Evolutionary conservation across 2,888 invertebrate genomes (phyloP), one percentile per base, ranked within the genome.

Genomic region (Bugulina stolonifera): DNA sequence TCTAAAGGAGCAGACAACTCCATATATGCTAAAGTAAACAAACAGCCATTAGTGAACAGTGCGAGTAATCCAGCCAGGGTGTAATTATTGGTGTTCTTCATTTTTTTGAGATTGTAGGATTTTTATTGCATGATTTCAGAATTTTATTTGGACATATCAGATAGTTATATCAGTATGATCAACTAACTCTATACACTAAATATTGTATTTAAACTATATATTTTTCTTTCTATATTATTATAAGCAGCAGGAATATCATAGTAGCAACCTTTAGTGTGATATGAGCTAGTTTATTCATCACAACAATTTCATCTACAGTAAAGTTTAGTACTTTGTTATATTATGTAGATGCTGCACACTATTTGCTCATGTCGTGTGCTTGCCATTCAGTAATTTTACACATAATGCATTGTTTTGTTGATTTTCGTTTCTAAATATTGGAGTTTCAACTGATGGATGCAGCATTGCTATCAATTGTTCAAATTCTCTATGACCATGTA

Each of bases 1-100:
- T 52, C 70, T n/a, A 2, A 23, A 34, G 64, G 64, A 14, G 29
- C 64, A 34, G 64, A 64, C 10, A 64, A 64, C n/a, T 64, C 64
- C 32, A 25, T 64, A 64, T 64, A 64, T 34, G 64, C 64, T 25
- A 64, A 18, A 34, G 64, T 64, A 3, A 64, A 32, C 22, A 64
- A 64, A n/a, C 64, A 32, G 34, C 27, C 64, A 18, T 32, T 27
- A 14, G 5, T 32, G 32, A 27, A 64, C 34, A 27, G 25, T 64
- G 27, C 32, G 5, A 32, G 18, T 27, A 64, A 64, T 27, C 64
- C 64, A 29, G 29, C 64, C n/a, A 27, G 64, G 64, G 64, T 64
- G 32, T 64, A n/a, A 64, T 64, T 32, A 64, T 22, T 32, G 52
- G n/a, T 57, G n/a, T n/a, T n/a, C 18, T 10, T 43, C 43, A 43